A percentile compares a stretch with the other conserved stretches of the same genome.
phyloP scores from a whole-genome alignment of 1,140 invertebrate species.

The Drosophila littoralis region DNA sequence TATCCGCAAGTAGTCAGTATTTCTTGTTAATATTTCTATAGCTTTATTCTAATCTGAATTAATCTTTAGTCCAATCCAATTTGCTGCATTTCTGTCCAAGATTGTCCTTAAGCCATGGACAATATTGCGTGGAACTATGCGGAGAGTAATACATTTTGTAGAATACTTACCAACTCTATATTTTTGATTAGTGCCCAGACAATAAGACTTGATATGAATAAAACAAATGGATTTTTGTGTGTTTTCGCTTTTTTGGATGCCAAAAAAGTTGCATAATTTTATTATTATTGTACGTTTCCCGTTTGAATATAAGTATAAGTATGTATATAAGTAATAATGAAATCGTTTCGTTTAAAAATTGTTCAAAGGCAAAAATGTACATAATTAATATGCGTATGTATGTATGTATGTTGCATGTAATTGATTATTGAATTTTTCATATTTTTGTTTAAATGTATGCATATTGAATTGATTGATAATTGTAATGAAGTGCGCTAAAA shows the following conservation, averaged over 20 bases:
- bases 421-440: slow-evolving; percentile 41
- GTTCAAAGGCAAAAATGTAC: slow-evolving; percentile 75
- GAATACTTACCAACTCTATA: no score
- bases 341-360: slow-evolving; percentile 70
- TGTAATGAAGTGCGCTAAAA: slow-evolving; percentile 30
- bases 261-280: slow-evolving; percentile 70
- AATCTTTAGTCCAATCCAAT: no score
- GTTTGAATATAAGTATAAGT: slow-evolving; percentile 41
- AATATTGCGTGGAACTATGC: no score
- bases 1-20: no score
- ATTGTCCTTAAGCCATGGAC: no score
- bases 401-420: slow-evolving; percentile 33
- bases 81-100: no score
- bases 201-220: background rate
- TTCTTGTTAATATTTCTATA: no score
- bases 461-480: slow-evolving; percentile 26
- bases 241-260: slow-evolving; percentile 76
- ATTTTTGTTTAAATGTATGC: slow-evolving; percentile 23
- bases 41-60: no score
- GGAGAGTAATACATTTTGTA: no score
- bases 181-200: no score
- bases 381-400: slow-evolving; percentile 34
- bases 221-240: slow-evolving; percentile 29
- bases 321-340: slow-evolving; percentile 65
- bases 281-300: slow-evolving; percentile 72